phyloP scores from a whole-genome alignment of 2,888 invertebrate genomes.

The Conchocele bisecta region DNA sequence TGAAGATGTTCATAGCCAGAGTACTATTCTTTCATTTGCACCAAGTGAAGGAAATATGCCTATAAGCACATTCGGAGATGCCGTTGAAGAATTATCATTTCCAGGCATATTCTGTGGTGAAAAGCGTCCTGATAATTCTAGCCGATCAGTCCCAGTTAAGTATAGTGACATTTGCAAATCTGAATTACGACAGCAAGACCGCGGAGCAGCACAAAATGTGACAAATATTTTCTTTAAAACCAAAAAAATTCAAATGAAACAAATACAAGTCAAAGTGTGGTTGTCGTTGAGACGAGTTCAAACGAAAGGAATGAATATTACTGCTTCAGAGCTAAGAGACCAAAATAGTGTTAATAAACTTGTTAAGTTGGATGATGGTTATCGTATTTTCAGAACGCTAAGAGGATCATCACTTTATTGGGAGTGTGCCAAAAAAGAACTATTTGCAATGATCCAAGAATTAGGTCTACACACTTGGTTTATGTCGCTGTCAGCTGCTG shows the following conservation, averaged over 20 bases:
- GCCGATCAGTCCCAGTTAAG: neutral
- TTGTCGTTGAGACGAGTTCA: slow-evolving; percentile 40
- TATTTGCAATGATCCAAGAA: too few species aligned
- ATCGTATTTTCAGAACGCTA: slow-evolving; percentile 34
- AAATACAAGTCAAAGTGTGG: slow-evolving; percentile 15
- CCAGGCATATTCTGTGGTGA: slow-evolving; percentile 28
- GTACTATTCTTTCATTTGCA: slow-evolving; percentile 12
- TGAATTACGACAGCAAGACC: slow-evolving; percentile 9
- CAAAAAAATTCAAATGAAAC: slow-evolving; percentile 36
- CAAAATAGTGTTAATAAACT: slow-evolving; percentile 23
- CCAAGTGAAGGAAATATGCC: slow-evolving; percentile 29
- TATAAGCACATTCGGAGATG: slow-evolving; percentile 1
- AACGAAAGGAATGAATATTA: slow-evolving; percentile 20
- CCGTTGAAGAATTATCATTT: slow-evolving; percentile 26
- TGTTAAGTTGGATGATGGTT: slow-evolving; percentile 50
- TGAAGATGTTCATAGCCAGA: neutral
- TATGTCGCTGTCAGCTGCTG: slow-evolving; percentile 4
- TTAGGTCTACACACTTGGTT: too few species aligned
- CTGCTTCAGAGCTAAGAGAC: slow-evolving; percentile 24
- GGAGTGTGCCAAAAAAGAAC: slow-evolving; percentile 47
- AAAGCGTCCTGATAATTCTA: slow-evolving; percentile 5
- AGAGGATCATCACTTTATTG: slow-evolving; percentile 60
- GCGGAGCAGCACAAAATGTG: slow-evolving; percentile 35
- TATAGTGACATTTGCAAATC: slow-evolving; percentile 21
- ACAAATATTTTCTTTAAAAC: slow-evolving; percentile 43